phyloP scores from a whole-genome alignment of 2,888 invertebrate species.

The Fragum sueziense region DNA sequence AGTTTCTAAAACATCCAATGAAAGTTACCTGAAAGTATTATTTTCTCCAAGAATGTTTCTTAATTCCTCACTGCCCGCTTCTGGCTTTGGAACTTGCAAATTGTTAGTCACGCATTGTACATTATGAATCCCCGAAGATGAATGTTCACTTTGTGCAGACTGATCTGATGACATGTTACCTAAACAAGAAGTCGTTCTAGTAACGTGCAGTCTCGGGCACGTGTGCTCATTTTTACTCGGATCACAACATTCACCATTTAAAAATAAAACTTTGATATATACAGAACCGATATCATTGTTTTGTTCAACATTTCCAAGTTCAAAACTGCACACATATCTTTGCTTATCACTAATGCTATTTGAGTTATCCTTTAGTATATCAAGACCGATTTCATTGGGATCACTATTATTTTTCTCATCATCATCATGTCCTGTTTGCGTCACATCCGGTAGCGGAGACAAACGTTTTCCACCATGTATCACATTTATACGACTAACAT shows the following conservation, averaged over 20 bases:
- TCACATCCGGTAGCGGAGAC: slow-evolving; percentile 30
- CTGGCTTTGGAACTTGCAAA: not conserved
- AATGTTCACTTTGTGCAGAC: not conserved
- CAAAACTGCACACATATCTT: slow-evolving; percentile 38
- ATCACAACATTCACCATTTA: not conserved
- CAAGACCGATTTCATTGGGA: not conserved
- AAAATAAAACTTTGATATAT: slow-evolving; percentile 29
- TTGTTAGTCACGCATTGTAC: not conserved
- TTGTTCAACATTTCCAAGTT: slow-evolving; percentile 38
- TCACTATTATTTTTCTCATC: not conserved
- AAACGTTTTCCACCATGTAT: not conserved
- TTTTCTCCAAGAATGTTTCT: not conserved
- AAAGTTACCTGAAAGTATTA: not conserved
- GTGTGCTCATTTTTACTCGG: not conserved
- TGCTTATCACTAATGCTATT: slow-evolving; percentile 20
- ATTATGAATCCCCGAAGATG: not conserved
- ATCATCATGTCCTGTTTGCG: slow-evolving; percentile 9
- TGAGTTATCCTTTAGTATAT: not conserved
- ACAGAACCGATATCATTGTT: slow-evolving; percentile 14
- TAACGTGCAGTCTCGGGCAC: not conserved
- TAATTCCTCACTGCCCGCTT: not conserved
- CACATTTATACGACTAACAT: not conserved
- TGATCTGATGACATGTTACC: not conserved
- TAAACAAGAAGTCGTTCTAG: not conserved
- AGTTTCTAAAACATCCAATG: no score